Conservation (phyloP, 2,113 vertebrate genomes). For the Thamnaconus septentrionalis region DNA sequence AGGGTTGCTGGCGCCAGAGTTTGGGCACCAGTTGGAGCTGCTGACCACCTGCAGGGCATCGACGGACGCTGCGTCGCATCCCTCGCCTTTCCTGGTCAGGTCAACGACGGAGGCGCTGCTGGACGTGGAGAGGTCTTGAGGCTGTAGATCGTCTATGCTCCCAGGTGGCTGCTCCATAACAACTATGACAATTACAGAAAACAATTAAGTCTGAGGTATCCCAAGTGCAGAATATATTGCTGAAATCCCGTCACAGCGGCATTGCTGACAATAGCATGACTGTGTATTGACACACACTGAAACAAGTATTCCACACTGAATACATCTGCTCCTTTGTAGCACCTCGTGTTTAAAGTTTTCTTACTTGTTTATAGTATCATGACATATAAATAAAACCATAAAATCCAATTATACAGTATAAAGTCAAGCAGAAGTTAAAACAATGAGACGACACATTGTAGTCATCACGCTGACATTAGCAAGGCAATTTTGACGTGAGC, state of each 20-base stretch:
- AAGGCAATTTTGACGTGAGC: not conserved
- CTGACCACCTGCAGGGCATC: slow-evolving; percentile 60
- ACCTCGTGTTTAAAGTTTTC: not conserved
- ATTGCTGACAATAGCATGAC: too few relatives aligned
- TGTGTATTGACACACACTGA: too few relatives aligned
- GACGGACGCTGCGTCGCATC: slow-evolving; percentile 52
- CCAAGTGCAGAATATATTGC: too few relatives aligned
- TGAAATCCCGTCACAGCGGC: too few relatives aligned
- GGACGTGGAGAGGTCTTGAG: slow-evolving; percentile 73
- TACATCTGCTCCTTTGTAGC: too few relatives aligned
- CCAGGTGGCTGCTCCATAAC: slow-evolving; percentile 78
- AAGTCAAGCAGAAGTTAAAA: not conserved
- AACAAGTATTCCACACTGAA: too few relatives aligned
- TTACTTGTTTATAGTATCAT: not conserved
- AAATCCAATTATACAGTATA: too few relatives aligned
- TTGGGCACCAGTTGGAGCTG: slow-evolving; percentile 66
- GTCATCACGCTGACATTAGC: slow-evolving; percentile 24
- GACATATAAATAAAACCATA: not conserved
- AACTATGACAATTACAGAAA: slow-evolving; percentile 53
- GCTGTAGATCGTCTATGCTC: slow-evolving; percentile 71
- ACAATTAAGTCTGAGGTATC: not conserved
- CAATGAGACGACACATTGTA: not conserved
- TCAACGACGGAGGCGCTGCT: slow-evolving; percentile 64
- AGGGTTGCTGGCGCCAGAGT: slow-evolving; percentile 45
- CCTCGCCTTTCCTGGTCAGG: slow-evolving; percentile 64